A percentile compares a stretch with the other conserved stretches of the same genome.
phyloP scores from a whole-genome alignment of 2,888 invertebrate species.

The Drosophila limbata region DNA sequence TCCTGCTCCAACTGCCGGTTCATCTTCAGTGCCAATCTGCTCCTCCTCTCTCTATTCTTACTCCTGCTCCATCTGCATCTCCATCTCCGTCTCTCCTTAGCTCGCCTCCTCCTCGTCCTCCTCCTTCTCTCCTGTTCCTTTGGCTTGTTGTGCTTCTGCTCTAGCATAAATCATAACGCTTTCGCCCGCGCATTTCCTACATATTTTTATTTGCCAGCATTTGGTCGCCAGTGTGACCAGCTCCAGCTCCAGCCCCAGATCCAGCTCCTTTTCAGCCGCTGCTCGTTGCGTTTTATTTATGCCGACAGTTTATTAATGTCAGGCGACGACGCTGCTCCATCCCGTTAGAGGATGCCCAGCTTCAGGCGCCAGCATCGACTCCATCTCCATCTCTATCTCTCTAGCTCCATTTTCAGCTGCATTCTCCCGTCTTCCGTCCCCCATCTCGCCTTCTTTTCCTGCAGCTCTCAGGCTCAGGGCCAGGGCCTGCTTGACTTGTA shows the following conservation, averaged over 20 bases:
- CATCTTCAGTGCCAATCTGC: background rate
- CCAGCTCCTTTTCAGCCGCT: slow-evolving; percentile 24
- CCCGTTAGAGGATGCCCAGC: slow-evolving; percentile 43
- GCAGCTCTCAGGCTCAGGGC: slow-evolving; percentile 1
- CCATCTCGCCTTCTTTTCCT: background rate
- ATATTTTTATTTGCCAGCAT: slow-evolving; percentile 47
- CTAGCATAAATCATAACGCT: slow-evolving; percentile 76
- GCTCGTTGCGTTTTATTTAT: slow-evolving; percentile 76
- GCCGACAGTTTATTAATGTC: slow-evolving; percentile 83
- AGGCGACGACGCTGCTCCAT: slow-evolving; percentile 26
- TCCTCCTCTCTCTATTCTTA: background rate
- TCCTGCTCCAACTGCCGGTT: background rate
- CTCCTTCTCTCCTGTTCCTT: background rate
- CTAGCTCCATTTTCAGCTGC: slow-evolving; percentile 14
- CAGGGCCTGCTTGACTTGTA: slow-evolving; percentile 61
- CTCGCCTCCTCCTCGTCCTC: background rate
- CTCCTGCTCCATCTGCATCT: background rate
- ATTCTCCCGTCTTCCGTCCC: background rate
- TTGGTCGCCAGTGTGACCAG: slow-evolving; percentile 52
- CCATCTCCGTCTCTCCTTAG: too few relatives aligned
- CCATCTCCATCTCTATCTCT: background rate
- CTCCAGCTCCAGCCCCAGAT: slow-evolving; percentile 6
- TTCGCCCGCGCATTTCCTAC: slow-evolving; percentile 31
- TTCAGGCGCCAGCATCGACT: slow-evolving; percentile 19
- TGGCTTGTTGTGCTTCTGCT: slow-evolving; percentile 11